These are phyloP conservation scores for Actinia tenebrosa DNA, from an alignment of 64 coral and sea anemone genomes.

Conservation along the genomic window DNA sequence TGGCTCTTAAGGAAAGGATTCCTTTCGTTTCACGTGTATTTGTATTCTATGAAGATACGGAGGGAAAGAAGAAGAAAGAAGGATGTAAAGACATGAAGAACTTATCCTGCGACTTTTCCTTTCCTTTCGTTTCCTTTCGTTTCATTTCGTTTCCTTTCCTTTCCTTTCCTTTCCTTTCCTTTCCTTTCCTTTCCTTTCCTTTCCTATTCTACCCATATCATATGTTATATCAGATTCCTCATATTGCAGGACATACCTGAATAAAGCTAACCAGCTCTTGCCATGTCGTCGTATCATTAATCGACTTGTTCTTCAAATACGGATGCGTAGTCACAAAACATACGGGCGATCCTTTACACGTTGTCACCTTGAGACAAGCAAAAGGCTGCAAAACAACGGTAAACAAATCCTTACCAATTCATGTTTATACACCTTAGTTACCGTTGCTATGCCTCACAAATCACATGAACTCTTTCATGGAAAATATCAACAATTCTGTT, in stretches of 20 bases:
- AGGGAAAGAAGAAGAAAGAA: background rate
- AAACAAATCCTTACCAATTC: background rate
- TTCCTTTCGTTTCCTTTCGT: too few relatives aligned
- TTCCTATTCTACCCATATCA: background rate
- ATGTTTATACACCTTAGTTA: too few relatives aligned
- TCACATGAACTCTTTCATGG: too few relatives aligned
- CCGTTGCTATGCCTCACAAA: too few relatives aligned
- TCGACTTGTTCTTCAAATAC: background rate
- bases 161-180: too few relatives aligned
- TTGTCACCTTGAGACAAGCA: background rate
- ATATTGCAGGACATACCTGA: background rate
- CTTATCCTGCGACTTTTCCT: too few relatives aligned
- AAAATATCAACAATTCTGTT: too few relatives aligned
- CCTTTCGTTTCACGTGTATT: background rate
- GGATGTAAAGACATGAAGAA: too few relatives aligned
- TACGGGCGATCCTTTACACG: background rate
- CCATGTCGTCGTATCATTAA: conserved; percentile 15
- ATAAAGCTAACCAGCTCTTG: background rate
- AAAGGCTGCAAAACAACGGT: background rate
- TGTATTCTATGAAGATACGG: background rate
- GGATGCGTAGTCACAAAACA: conserved; percentile 11
- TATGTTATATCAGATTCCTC: background rate
- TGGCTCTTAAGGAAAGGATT: background rate
- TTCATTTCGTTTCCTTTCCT: too few relatives aligned
- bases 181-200: background rate